Base-by-base conservation (phyloP, 2,113 vertebrate species). In the Echinops telfairi region DNA sequence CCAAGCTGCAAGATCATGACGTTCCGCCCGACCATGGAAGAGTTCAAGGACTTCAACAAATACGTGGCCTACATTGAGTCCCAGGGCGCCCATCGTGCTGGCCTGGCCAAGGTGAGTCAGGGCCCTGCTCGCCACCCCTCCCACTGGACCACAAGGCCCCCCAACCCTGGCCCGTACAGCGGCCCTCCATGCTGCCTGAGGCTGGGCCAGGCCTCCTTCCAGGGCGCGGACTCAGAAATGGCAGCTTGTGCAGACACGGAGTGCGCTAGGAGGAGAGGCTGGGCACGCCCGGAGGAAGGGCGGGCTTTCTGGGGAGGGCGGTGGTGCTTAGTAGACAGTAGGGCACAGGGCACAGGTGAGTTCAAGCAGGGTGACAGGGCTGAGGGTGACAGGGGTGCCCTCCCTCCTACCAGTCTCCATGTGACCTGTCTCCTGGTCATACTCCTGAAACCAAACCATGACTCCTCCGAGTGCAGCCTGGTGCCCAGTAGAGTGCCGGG, bases 1-100 rank as follows among this genome's bases (percentile, higher is more conserved):
- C 98, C 99, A 0, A 97, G 98, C 96, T 99, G 98, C 89, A 99
- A 99, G 97, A 99, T 99, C 97, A 99, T 99, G 99, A 99, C 99
- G 0, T 99, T 99, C 81, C 98, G 98, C 12, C 99, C 99, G 31
- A 99, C 99, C 14, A 97, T 99, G 91, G 99, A 99, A 70, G 99
- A 99, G 84, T 99, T 99, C 83, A 98, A 98, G 40, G 99, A 99
- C 95, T 99, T 99, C 23, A 98, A 98, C 8, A 99, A 98, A 80
- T 99, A 99, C 19, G 96, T 99, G 3, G 99, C 98, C 38, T 98
- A 98, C 96, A 99, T 99, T n/a, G 99, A 99, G 93, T 98, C 98
- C 0, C 99, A 99, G 94, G 99, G 99, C 71, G 99, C 99, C 80
- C 99, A 99, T 96, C 97, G 99, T 1, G 99, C 99, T 0, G 99